A percentile compares a stretch with the other conserved stretches of the same genome.
Conservation (phyloP, 2,888 invertebrate genomes). For the Ectobius pallidus region DNA sequence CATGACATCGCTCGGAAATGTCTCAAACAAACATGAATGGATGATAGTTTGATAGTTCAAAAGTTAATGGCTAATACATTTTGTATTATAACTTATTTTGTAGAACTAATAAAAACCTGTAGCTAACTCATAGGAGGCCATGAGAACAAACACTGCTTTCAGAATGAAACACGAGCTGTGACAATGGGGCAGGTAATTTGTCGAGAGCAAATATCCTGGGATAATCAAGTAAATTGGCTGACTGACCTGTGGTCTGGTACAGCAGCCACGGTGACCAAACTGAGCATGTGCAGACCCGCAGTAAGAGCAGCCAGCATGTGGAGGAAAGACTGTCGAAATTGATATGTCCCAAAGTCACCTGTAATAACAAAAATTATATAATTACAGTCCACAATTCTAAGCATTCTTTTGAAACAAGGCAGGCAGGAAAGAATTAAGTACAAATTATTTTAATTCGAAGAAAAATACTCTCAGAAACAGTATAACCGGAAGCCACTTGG, state of each 20-base stretch:
- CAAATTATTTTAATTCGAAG: not conserved
- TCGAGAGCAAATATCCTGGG: too few species aligned
- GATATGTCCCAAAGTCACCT: conserved; percentile 86
- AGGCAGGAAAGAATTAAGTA: not conserved
- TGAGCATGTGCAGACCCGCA: conserved; percentile 83
- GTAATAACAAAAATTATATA: conserved; percentile 41
- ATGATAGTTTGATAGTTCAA: too few species aligned
- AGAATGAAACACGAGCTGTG: too few species aligned
- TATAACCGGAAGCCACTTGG: not conserved
- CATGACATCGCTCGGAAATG: too few species aligned
- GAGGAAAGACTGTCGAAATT: conserved; percentile 76
- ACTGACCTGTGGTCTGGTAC: conserved; percentile 71
- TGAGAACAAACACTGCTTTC: too few species aligned
- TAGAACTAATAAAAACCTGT: too few species aligned
- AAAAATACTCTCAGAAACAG: not conserved
- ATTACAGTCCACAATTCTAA: not conserved
- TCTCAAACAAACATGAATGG: too few species aligned
- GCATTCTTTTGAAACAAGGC: not conserved
- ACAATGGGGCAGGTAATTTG: too few species aligned
- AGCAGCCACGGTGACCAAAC: conserved; percentile 79
- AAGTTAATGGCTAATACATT: too few species aligned
- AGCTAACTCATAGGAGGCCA: too few species aligned
- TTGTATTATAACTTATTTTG: too few species aligned
- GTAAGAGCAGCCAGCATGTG: conserved; percentile 79
- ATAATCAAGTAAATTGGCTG: too few species aligned